phyloP scores from a whole-genome alignment of 1,140 invertebrate species.

The Drosophila baimaii region DNA sequence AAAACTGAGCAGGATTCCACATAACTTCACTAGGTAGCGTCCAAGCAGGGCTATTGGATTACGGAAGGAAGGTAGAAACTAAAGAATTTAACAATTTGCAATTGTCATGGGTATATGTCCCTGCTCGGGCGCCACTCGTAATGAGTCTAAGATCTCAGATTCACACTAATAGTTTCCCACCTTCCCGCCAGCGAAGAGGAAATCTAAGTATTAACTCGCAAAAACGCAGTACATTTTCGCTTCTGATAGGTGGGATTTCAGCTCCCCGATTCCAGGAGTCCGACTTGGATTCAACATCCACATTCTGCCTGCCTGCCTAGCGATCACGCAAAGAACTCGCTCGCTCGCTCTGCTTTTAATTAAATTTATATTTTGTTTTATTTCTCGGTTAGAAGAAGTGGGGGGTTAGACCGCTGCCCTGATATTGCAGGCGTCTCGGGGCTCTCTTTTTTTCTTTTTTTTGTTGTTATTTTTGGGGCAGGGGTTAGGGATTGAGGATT shows the following conservation, averaged over 20 bases:
- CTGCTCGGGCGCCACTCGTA: background rate
- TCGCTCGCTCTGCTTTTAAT: constrained; percentile 34
- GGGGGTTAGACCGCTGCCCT: constrained; percentile 4
- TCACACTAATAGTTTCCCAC: background rate
- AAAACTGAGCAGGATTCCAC: background rate
- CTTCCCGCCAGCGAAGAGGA: background rate
- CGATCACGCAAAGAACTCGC: constrained; percentile 36
- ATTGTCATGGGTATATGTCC: too few species aligned
- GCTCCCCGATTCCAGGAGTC: constrained; percentile 6
- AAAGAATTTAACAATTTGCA: too few species aligned
- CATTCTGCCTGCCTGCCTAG: constrained; percentile 42
- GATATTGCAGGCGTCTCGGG: background rate
- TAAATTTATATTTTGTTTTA: background rate
- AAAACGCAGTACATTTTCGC: constrained; percentile 22
- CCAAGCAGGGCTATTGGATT: background rate
- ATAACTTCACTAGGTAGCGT: background rate
- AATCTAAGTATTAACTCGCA: background rate
- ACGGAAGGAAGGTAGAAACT: too few species aligned
- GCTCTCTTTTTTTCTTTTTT: background rate
- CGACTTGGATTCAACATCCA: constrained; percentile 17
- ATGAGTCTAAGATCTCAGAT: too few species aligned
- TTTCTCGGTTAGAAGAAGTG: constrained; percentile 1
- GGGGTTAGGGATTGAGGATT: background rate
- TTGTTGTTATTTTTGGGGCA: background rate
- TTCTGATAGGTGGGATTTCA: background rate